Evolutionary conservation across 2,888 invertebrate species (phyloP).

Genomic region (Trachelus troglodyta): DNA sequence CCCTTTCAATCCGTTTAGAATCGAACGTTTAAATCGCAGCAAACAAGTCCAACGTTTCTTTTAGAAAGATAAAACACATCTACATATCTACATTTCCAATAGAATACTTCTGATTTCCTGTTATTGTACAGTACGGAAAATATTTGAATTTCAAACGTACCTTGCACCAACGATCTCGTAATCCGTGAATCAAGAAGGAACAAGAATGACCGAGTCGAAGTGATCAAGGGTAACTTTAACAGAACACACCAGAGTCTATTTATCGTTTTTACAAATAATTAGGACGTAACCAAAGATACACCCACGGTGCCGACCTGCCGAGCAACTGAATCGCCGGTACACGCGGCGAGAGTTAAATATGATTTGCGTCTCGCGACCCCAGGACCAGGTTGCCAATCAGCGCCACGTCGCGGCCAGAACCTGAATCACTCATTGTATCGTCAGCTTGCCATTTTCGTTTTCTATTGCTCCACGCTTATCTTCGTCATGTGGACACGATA

Average conservation of each 20-base stretch:
- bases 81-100: background rate
- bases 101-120: background rate
- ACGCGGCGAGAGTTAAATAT: slow-evolving; percentile 43
- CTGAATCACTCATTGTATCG: background rate
- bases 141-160: background rate
- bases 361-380: slow-evolving; percentile 15
- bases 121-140: background rate
- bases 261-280: background rate
- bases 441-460: background rate
- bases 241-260: background rate
- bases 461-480: background rate
- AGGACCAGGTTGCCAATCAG: slow-evolving; percentile 7
- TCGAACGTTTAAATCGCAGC: background rate
- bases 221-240: background rate
- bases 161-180: background rate
- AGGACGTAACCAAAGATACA: background rate
- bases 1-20: background rate
- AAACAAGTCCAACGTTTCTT: background rate
- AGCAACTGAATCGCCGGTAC: slow-evolving; percentile 27
- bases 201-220: background rate
- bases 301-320: background rate
- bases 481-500: background rate
- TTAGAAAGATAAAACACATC: background rate
- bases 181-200: background rate
- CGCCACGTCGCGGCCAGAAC: slow-evolving; percentile 1